Evolutionary conservation across 2,113 vertebrate species (phyloP).

Genomic region (Eurystomus gularis): DNA sequence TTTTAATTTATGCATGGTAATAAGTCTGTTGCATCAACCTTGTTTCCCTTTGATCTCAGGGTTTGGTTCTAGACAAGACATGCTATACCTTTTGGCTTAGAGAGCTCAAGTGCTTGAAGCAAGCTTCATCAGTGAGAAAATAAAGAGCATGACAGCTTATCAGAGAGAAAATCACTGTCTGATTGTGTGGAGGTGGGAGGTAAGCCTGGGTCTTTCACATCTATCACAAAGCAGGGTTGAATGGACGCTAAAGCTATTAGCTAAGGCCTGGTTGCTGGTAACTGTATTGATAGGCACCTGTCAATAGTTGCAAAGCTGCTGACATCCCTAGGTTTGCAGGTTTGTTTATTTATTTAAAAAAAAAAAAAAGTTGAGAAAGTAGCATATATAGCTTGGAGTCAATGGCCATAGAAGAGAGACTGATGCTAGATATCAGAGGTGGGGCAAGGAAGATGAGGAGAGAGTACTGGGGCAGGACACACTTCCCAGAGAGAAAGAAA

Average conservation of each 20-base stretch:
- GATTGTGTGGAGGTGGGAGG: neutral
- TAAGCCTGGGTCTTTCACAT: neutral
- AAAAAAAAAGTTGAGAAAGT: neutral
- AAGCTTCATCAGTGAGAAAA: neutral
- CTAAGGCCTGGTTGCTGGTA: neutral
- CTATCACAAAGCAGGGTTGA: neutral
- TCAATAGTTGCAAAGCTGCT: neutral
- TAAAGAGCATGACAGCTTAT: neutral
- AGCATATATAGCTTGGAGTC: neutral
- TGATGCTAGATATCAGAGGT: neutral
- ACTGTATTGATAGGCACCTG: slow-evolving; percentile 7
- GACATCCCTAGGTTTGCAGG: neutral
- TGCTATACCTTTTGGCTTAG: neutral
- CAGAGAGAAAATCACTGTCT: neutral
- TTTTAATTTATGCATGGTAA: neutral
- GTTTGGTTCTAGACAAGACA: neutral
- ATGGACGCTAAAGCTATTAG: neutral
- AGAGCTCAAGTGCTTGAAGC: neutral
- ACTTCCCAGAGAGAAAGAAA: neutral
- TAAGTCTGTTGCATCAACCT: neutral
- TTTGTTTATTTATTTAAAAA: neutral
- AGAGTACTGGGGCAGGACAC: neutral
- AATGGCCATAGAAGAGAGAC: neutral
- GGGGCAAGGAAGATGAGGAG: neutral
- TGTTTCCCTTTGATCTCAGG: neutral